Evolutionary conservation across 2,113 vertebrate genomes (phyloP).

Genomic region (Myrmecobius fasciatus): DNA sequence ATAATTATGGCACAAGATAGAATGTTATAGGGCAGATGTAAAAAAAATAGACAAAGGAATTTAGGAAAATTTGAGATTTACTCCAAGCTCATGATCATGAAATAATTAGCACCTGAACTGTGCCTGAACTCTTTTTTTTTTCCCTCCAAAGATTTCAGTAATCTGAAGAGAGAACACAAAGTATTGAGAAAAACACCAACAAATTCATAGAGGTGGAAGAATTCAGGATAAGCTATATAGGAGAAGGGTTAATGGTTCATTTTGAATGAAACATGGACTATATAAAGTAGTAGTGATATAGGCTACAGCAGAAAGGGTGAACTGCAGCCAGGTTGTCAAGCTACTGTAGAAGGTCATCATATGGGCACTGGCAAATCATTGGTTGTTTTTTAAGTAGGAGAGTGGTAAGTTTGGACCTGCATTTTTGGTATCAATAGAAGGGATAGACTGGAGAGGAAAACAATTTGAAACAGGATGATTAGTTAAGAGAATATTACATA

Average conservation of each 20-base stretch:
- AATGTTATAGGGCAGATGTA: too few relatives aligned
- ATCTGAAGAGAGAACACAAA: not conserved
- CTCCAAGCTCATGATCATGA: too few relatives aligned
- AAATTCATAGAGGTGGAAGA: not conserved
- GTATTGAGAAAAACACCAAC: not conserved
- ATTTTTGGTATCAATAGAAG: not conserved
- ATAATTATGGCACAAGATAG: too few relatives aligned
- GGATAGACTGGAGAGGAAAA: not conserved
- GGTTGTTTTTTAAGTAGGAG: not conserved
- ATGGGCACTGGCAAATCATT: not conserved
- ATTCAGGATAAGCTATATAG: too few relatives aligned
- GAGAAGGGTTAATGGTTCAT: not conserved
- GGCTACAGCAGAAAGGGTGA: not conserved
- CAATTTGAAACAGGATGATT: not conserved
- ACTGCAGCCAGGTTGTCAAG: not conserved
- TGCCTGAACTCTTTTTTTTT: not conserved
- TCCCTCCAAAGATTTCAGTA: not conserved
- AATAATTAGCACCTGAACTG: not conserved
- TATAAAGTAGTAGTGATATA: not conserved
- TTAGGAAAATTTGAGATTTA: too few relatives aligned
- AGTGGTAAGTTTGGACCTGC: not conserved
- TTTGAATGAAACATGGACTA: not conserved
- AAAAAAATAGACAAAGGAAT: too few relatives aligned
- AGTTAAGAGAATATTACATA: not conserved
- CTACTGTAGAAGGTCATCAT: not conserved